A percentile compares a stretch with the other conserved stretches of the same genome.
These are phyloP conservation scores for Phasianus colchicus DNA, from an alignment of 2,113 vertebrate genomes.

Conservation along the genomic window DNA sequence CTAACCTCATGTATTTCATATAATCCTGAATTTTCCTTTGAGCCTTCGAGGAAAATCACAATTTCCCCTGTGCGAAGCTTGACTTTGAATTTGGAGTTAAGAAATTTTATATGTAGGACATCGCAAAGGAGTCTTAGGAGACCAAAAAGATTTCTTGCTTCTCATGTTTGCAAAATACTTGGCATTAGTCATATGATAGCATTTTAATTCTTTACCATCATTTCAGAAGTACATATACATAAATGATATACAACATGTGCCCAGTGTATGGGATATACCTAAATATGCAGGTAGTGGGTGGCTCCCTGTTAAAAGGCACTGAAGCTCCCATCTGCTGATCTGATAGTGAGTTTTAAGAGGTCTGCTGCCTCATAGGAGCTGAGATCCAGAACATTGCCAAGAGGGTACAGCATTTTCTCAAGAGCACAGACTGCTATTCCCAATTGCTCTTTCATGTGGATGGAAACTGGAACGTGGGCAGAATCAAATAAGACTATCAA, in stretches of 20 bases:
- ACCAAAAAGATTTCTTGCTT: conserved; percentile 59
- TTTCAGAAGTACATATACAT: conserved; percentile 16
- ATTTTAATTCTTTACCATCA: conserved; percentile 60
- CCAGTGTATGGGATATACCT: not conserved
- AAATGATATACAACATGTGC: not conserved
- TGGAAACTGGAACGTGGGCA: not conserved
- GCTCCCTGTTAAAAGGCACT: not conserved
- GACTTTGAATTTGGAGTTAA: conserved; percentile 5
- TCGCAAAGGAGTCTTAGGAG: conserved; percentile 46
- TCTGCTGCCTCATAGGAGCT: not conserved
- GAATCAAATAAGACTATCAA: not conserved
- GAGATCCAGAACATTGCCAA: not conserved
- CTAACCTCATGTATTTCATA: conserved; percentile 49
- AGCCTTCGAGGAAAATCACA: conserved; percentile 22
- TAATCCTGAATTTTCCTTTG: conserved; percentile 50
- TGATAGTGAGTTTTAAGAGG: not conserved
- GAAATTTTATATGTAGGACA: conserved; percentile 29
- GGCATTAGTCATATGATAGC: conserved; percentile 53
- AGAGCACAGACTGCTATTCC: not conserved
- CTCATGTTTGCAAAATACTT: conserved; percentile 61
- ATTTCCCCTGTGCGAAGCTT: conserved; percentile 44
- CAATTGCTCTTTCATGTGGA: not conserved
- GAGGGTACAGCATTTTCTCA: too few species aligned
- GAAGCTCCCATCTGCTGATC: not conserved
- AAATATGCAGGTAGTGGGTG: not conserved